phyloP scores from a whole-genome alignment of 2,797 vertebrate species.

The Pelobates cultripes region DNA sequence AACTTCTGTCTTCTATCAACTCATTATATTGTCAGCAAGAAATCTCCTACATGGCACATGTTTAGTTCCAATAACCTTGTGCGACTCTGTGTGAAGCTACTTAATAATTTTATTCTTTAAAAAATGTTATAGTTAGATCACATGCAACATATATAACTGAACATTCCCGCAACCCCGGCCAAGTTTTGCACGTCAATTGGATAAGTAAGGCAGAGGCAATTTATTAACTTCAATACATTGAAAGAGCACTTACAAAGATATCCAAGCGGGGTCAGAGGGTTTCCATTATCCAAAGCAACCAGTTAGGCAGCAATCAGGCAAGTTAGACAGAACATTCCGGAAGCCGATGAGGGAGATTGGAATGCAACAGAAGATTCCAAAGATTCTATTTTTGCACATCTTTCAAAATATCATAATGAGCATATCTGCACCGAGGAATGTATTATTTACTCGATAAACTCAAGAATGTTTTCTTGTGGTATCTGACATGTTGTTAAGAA shows the following conservation, averaged over 20 bases:
- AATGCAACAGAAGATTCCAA: not conserved
- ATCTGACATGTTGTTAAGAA: not conserved
- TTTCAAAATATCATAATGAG: not conserved
- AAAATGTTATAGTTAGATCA: not conserved
- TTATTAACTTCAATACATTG: not conserved
- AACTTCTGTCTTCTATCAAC: no score
- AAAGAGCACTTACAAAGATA: not conserved
- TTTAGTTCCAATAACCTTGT: no score
- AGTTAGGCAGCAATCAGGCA: not conserved
- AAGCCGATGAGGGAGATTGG: not conserved
- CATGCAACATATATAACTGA: not conserved
- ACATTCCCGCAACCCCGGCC: not conserved
- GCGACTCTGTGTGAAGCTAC: no score
- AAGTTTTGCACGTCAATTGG: not conserved
- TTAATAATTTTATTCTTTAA: no score
- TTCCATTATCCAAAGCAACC: slow-evolving; percentile 1
- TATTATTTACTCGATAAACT: not conserved
- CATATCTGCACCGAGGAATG: not conserved
- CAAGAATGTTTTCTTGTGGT: not conserved
- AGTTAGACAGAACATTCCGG: not conserved
- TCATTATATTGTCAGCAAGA: no score
- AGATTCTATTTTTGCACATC: not conserved
- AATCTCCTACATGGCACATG: no score
- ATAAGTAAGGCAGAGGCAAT: not conserved
- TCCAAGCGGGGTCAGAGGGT: slow-evolving; percentile 6